Conservation (phyloP, 2,113 vertebrate species). For the Arenaria interpres region DNA sequence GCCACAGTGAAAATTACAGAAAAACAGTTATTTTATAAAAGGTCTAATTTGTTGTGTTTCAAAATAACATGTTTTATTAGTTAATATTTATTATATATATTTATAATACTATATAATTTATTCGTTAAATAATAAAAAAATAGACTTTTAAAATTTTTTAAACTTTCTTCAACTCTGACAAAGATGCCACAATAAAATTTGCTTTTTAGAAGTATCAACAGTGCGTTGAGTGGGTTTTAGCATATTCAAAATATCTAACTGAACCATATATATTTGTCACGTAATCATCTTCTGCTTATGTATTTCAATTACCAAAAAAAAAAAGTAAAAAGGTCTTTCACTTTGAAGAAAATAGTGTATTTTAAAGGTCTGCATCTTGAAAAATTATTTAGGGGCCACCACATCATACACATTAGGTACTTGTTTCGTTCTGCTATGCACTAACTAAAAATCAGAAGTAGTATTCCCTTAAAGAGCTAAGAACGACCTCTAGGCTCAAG, state of each 20-base stretch:
- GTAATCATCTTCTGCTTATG: neutral
- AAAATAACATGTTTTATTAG: neutral
- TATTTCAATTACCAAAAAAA: neutral
- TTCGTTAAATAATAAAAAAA: neutral
- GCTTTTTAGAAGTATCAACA: neutral
- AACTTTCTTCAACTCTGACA: accelerated
- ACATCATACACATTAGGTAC: neutral
- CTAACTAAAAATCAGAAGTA: neutral
- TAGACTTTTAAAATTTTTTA: neutral
- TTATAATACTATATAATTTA: too few species aligned
- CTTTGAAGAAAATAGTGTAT: neutral
- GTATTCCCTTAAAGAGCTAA: neutral
- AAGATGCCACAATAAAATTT: neutral
- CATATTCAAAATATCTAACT: neutral
- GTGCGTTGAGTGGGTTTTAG: neutral
- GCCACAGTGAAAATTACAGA: neutral
- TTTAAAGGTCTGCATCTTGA: neutral
- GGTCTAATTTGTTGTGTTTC: neutral
- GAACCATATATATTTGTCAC: neutral
- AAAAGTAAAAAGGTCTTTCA: neutral
- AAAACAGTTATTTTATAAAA: neutral
- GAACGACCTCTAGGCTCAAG: neutral
- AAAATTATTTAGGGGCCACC: neutral
- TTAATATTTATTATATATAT: too few species aligned
- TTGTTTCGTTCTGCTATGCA: neutral